A percentile compares a stretch with the other conserved stretches of the same genome.
These are phyloP conservation scores for Alouatta caraya DNA, from an alignment of 2,797 vertebrate genomes.

Conservation along the genomic window DNA sequence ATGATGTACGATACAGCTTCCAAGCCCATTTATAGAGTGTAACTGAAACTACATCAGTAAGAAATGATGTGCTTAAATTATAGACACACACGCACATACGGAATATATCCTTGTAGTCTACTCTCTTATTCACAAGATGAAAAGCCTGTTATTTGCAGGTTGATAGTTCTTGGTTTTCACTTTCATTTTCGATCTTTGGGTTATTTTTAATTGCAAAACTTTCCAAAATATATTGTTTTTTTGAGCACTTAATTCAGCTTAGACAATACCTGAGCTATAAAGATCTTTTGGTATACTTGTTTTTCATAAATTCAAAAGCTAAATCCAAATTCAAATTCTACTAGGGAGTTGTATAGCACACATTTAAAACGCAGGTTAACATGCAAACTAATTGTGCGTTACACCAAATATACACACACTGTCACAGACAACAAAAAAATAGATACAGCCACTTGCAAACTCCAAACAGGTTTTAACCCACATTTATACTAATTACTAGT, in stretches of 20 bases:
- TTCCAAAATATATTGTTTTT: not conserved
- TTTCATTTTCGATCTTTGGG: not conserved
- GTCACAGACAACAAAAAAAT: not conserved
- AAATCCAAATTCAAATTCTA: not conserved
- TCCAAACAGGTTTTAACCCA: not conserved
- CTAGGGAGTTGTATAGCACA: not conserved
- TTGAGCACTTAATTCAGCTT: not conserved
- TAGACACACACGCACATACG: not conserved
- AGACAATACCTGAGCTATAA: not conserved
- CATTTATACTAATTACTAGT: not conserved
- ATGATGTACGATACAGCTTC: not conserved
- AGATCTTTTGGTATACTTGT: not conserved
- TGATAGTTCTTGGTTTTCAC: conserved; percentile 9
- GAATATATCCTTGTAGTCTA: not conserved
- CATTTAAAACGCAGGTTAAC: not conserved
- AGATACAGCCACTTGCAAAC: not conserved
- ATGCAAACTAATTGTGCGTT: not conserved
- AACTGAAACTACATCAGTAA: not conserved
- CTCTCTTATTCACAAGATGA: not conserved
- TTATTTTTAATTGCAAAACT: not conserved
- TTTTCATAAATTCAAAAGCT: not conserved
- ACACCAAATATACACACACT: not conserved
- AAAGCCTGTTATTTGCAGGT: not conserved
- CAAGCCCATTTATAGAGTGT: not conserved
- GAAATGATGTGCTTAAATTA: not conserved